phyloP scores from a whole-genome alignment of 2,113 vertebrate species.

The Platycercus adscitus region DNA sequence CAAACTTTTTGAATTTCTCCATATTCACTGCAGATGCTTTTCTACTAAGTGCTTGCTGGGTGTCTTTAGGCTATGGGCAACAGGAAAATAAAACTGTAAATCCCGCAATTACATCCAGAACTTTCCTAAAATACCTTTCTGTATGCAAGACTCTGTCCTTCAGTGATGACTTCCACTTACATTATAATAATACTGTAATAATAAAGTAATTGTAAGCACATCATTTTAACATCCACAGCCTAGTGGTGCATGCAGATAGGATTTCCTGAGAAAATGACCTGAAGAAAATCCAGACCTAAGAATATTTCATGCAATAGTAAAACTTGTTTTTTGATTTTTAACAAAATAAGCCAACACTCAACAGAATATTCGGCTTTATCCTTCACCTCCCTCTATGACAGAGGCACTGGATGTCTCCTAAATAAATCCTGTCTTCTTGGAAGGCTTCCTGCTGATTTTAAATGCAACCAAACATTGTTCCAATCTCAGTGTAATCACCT shows the following conservation, averaged over 20 bases:
- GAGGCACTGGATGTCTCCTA: neutral
- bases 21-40: slow-evolving; percentile 99
- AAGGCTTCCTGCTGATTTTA: neutral
- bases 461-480: neutral
- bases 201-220: neutral
- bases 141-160: neutral
- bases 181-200: neutral
- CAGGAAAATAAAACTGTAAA: neutral
- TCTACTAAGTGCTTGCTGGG: slow-evolving; percentile 92
- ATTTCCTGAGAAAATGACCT: neutral
- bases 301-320: neutral
- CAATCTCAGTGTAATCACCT: neutral
- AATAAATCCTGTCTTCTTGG: neutral
- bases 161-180: neutral
- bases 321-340: neutral
- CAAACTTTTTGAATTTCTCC: slow-evolving; percentile 99
- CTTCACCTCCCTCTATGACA: neutral
- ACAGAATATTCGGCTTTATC: neutral
- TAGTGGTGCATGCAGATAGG: neutral
- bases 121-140: neutral
- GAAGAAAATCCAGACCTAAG: neutral
- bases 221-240: neutral
- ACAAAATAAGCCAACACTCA: neutral
- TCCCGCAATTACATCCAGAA: neutral
- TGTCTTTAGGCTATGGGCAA: slow-evolving; percentile 90